Percentiles rank a stretch among this genome's conserved stretches.
phyloP scores from a whole-genome alignment of 2,113 vertebrate genomes.

The Emydura subglobosa region DNA sequence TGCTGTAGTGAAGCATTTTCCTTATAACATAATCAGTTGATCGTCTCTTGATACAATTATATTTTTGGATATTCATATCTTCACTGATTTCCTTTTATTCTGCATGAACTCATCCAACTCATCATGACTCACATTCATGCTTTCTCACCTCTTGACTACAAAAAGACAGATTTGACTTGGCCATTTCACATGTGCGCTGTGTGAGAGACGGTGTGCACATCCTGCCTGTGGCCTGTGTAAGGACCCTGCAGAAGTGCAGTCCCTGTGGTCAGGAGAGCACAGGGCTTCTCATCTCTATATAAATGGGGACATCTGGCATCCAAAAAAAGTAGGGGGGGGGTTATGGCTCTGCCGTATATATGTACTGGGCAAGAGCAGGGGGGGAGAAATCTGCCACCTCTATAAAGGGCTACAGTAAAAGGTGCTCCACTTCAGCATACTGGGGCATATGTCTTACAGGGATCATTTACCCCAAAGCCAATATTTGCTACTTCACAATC shows the following conservation, averaged over 20 bases:
- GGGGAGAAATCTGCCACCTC: not conserved
- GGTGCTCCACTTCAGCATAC: not conserved
- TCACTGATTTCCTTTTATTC: not conserved
- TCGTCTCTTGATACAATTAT: slow-evolving; percentile 30
- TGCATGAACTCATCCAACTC: not conserved
- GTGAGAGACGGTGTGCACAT: not conserved
- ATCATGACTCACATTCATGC: not conserved
- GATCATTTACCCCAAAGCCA: not conserved
- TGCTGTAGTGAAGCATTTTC: slow-evolving; percentile 46
- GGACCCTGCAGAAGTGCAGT: not conserved
- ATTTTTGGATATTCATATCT: slow-evolving; percentile 12
- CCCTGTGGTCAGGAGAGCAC: not conserved
- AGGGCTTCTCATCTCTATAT: not conserved
- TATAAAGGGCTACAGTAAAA: not conserved
- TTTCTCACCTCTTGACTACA: not conserved
- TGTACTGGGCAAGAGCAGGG: not conserved
- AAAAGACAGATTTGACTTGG: not conserved
- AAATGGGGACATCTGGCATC: not conserved
- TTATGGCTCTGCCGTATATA: not conserved
- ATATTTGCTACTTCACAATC: not conserved
- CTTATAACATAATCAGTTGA: slow-evolving; percentile 9
- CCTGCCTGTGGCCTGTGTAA: not conserved
- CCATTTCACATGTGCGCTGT: not conserved
- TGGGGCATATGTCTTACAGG: not conserved
- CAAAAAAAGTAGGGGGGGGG: not conserved